Base-by-base conservation (phyloP, 2,113 vertebrate species). In the Ptilonorhynchus violaceus region DNA sequence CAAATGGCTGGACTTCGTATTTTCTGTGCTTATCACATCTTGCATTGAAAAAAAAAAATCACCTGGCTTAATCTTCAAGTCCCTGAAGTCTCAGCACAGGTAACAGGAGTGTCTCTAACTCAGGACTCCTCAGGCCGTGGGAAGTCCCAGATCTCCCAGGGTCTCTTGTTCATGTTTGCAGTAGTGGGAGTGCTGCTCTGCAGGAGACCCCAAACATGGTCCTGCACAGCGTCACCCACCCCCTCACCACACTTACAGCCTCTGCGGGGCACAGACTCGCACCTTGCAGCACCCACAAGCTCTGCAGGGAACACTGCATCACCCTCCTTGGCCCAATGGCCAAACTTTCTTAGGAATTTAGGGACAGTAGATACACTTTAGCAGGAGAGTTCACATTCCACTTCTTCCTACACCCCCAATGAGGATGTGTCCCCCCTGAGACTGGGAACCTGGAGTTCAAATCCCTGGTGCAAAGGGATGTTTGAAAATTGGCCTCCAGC, bases 241-340 rank as follows among this genome's bases (percentile, higher is more conserved):
- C 46, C 59, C 42, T 62, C 37, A 11, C 4, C 2, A 18, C 49
- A 18, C 59, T 28, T 13, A 9, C 4, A 62, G 79, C 22, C 56
- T 42, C 52, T 0, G 0, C 1, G 9, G 56, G 62, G 70, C 66
- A 93, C 62, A 75, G 41, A 33, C 41, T 35, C 2, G 0, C 33
- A 11, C 41, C 52, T 24, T 7, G 10, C 41, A 44, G 27, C 55
- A 37, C 37, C 1, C 1, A 16, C 9, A 21, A 35, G n/a, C n/a
- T 74, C 55, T 70, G 56, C 78, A 55, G 49, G 2, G 33, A 89
- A 7, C 19, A 7, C 7, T 63, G 15, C 41, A n/a, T 6, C 55
- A 69, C 13, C 28, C 14, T 41, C 0, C 0, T 0, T 17, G 47
- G 42, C 52, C 42, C 25, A 66, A 62, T 0, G 1, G 15, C 22